phyloP scores from a whole-genome alignment of 1,140 invertebrate species.

The Diuraphis noxia region DNA sequence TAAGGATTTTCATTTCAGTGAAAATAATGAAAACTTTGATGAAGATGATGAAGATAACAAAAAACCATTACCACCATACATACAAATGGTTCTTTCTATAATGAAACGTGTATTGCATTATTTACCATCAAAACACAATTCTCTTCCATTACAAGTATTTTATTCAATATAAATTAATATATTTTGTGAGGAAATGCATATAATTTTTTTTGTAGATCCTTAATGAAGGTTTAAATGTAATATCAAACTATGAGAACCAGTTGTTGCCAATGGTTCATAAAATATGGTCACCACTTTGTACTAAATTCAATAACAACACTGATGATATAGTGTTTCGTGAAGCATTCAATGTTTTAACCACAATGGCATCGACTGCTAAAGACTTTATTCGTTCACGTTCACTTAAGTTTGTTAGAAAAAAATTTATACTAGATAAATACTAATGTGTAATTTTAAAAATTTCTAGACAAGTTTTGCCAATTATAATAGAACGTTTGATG shows the following conservation, averaged over 20 bases:
- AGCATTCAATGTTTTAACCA: slow-evolving; percentile 66
- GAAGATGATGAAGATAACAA: slow-evolving; percentile 29
- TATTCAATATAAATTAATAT: neutral
- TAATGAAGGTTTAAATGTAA: slow-evolving; percentile 64
- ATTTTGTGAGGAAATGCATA: neutral
- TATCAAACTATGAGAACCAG: slow-evolving; percentile 65
- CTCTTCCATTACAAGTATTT: slow-evolving; percentile 43
- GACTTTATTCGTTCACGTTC: slow-evolving; percentile 70
- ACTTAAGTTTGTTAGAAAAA: slow-evolving; percentile 63
- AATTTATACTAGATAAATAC: neutral
- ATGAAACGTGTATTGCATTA: slow-evolving; percentile 48
- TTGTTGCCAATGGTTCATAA: slow-evolving; percentile 71
- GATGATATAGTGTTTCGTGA: slow-evolving; percentile 66
- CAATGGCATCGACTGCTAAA: slow-evolving; percentile 65
- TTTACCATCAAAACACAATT: slow-evolving; percentile 26
- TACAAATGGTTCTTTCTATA: slow-evolving; percentile 37
- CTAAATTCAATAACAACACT: slow-evolving; percentile 62
- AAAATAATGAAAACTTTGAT: neutral
- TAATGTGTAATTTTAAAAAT: neutral
- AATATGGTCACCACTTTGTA: slow-evolving; percentile 69
- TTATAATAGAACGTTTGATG: slow-evolving; percentile 63
- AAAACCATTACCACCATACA: slow-evolving; percentile 28
- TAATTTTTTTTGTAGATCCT: slow-evolving; percentile 61
- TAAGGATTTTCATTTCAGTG: neutral
- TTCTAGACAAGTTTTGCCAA: slow-evolving; percentile 68